Base-by-base conservation (phyloP, 1,140 invertebrate genomes). In the Aleiodes sp. region DNA sequence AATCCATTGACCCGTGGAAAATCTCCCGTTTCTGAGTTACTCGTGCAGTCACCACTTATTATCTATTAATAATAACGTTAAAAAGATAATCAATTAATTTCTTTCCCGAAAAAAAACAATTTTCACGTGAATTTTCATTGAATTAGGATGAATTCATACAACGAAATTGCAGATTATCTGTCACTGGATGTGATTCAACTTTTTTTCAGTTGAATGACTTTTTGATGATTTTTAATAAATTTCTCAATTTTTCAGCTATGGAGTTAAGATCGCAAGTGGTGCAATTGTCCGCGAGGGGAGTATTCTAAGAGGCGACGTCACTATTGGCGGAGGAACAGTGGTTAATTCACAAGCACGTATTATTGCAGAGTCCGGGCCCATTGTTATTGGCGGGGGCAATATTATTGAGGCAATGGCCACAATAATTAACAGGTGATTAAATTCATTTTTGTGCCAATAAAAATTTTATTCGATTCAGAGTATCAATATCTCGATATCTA, bases 291-390 rank as follows among this genome's bases (percentile, higher is more conserved):
- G 96, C 82, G 92, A 95, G 73, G 97, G 98, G 81, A 94, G 93
- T 81, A 94, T 94, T 73, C 84, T 98, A n/a, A 89, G 91, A 78
- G 97, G 97, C 68, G 95, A 98, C 79, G 94, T 99, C 72, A 96
- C 94, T 9, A 95, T 98, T 74, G 96, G 95, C 4, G 87, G 92
- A 33, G 91, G 92, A 76, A 97, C 96, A 65, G 92, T 99, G 2
- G 92, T 99, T 64, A 97, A 99, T 88, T 96, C 97, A 9, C 93
- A 92, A 87, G 96, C 95, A 29, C 92, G 90, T 70, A 97, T 99
- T 66, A 90, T 97, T 64, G 98, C 97, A 12, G 94, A 97, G 85
- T 93, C 92, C 71, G 97, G 97, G 1, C 97, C 97, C 0, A 98
- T 99, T 70, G 91, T 98, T 62, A 95, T 99, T 72, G 96, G 97